Evolutionary conservation across 2,113 vertebrate genomes (phyloP), one percentile per base, ranked within the genome.

Genomic region (Engystomops pustulosus): DNA sequence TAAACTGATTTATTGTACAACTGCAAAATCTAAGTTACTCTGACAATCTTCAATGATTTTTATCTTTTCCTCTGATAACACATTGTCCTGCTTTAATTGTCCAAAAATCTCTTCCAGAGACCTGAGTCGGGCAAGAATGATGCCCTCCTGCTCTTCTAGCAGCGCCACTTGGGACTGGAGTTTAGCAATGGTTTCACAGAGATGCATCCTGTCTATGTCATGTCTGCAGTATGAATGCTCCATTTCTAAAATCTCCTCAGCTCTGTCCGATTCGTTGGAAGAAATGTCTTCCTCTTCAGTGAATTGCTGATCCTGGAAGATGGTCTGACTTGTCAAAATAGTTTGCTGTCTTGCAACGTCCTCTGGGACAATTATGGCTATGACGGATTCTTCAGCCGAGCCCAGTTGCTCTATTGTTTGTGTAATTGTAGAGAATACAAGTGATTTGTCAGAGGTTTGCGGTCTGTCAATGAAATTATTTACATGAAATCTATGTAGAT

Each of bases 191-290:
- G 94, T 96, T 87, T 92, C 91, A 94, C 95, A 96, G 20, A 96
- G 93, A 83, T 94, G 90, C 82, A 94, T 92, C 86, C 88, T 93
- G 87, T 93, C 94, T 30, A 87, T 83, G 84, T 95, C 89, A 89
- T 93, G 91, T 69, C 90, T 93, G 82, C 93, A 95, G 87, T 96
- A 96, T 0, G 95, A 97, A 89, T 97, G 95, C 75, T 96, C 95
- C 27, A 84, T 91, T 72, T 94, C 88, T 15, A 94, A 87, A 58
- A 92, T 74, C 82, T 93, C 90, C 74, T 87, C 88, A 60, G 85
- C 78, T 17, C 71, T 44, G 36, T 87, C 87, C 4, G 79, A 14
- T 45, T 79, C 81, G 51, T 87, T 68, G 60, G 38, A 86, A 3
- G 78, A 62, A 70, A 86, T 62, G n/a, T 85, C 84, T 69, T 91